A percentile compares a stretch with the other conserved stretches of the same genome.
Conservation (phyloP, 2,113 vertebrate species). For the Girardinichthys multiradiatus region DNA sequence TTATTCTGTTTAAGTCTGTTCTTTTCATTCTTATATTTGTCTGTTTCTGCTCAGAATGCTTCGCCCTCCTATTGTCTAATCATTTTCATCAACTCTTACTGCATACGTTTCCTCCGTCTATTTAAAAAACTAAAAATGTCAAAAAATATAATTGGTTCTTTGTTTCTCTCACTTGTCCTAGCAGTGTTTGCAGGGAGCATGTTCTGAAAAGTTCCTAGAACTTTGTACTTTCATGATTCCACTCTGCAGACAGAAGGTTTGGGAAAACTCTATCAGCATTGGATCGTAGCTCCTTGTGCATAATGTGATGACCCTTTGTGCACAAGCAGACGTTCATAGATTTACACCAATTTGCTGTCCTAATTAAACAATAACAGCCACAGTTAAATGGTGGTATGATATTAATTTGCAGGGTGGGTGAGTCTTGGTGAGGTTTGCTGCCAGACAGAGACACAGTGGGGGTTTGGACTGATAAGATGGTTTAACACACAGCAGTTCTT, state of each 20-base stretch:
- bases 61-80: neutral
- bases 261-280: neutral
- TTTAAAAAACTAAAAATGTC: neutral
- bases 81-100: neutral
- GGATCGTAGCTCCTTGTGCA: conserved; percentile 27
- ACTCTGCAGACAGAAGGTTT: conserved; percentile 7
- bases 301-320: neutral
- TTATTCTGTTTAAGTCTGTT: neutral
- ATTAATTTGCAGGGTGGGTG: conserved; percentile 58
- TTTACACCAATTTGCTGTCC: neutral
- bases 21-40: neutral
- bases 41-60: neutral
- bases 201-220: conserved; percentile 21
- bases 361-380: neutral
- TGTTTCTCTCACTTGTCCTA: neutral
- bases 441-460: conserved; percentile 15
- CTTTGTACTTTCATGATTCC: conserved; percentile 25
- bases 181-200: conserved; percentile 9
- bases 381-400: conserved; percentile 64
- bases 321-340: neutral
- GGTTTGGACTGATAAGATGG: conserved; percentile 23
- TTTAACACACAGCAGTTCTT: conserved; percentile 52
- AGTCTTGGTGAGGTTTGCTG: conserved; percentile 31
- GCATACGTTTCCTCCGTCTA: too few species aligned
- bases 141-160: conserved; percentile 8